A percentile compares a stretch with the other conserved stretches of the same genome.
These are phyloP conservation scores for Rafetus swinhoei DNA, from an alignment of 2,113 vertebrate species.

Conservation along the genomic window DNA sequence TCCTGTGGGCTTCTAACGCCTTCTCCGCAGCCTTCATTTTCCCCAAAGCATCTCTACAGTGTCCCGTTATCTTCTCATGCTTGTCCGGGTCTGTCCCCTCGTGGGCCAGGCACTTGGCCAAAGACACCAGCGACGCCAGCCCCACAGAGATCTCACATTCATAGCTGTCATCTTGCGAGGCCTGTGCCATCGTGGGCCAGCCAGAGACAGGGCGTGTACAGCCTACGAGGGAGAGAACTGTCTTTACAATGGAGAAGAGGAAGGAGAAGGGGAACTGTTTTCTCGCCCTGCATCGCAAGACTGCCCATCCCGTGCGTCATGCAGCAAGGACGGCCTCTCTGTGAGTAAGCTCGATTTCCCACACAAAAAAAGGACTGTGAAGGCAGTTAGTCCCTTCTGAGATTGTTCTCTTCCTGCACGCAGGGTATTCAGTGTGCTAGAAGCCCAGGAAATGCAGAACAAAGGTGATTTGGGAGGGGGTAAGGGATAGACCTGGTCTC, in stretches of 20 bases:
- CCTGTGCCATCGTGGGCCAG: not conserved
- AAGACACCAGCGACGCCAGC: not conserved
- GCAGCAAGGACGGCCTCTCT: too few relatives aligned
- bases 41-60: too few relatives aligned
- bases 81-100: too few relatives aligned
- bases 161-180: not conserved
- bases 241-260: not conserved
- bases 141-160: accelerated
- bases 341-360: too few relatives aligned
- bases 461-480: not conserved
- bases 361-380: too few relatives aligned
- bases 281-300: not conserved
- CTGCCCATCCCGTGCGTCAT: not conserved
- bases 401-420: not conserved
- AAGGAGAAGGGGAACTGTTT: not conserved
- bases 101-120: not conserved
- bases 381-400: too few relatives aligned
- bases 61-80: too few relatives aligned
- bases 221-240: not conserved
- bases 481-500: too few relatives aligned
- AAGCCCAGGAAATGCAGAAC: not conserved
- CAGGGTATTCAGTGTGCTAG: not conserved
- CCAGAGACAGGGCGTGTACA: not conserved
- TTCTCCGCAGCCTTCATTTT: not conserved
- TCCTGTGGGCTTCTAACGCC: not conserved